Evolutionary conservation across 2,113 vertebrate species (phyloP), one percentile per base, ranked within the genome.

Genomic region (Lampris incognitus): DNA sequence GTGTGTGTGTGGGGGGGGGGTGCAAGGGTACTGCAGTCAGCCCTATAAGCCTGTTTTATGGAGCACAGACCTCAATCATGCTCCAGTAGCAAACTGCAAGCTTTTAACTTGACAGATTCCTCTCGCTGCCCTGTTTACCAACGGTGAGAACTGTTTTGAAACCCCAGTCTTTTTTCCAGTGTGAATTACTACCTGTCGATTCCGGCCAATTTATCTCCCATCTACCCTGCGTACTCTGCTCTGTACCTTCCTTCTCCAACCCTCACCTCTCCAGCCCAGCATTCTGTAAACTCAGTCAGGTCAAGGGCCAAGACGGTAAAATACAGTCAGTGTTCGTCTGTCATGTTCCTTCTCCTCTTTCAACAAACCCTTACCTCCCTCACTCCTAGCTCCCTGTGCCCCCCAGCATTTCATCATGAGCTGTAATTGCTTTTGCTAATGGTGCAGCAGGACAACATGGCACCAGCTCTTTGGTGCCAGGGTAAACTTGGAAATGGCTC

Each of bases 31-130:
- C 74, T 73, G 55, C 7, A 74, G 64, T 52, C 3, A 83, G 42
- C 40, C 11, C n/a, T 51, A 2, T 78, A 76, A 81, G 52, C 69
- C 69, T 74, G 44, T 3, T 1, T 40, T 24, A 7, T 55, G 41
- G 51, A 49, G 54, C 74, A 68, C 42, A 55, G 80, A 67, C 85
- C 79, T 60, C 46, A 71, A 58, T 74, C 59, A 51, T 62, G 74
- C 72, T 79, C 73, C 71, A 73, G 74, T 39, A 68, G 76, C 39
- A 74, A 36, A 68, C 62, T 55, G 52, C 68, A 76, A 85, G 67
- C 78, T 41, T 58, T 82, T 80, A 79, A 69, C 74, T 40, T 79
- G 85, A 84, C 73, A 40, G 71, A 88, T 87, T 85, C 78, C 68
- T 56, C 41, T 72, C 9, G 1, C 37, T 59, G 50, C 65, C 55